These are phyloP conservation scores for Bruchidius siliquastri DNA, from an alignment of 2,888 invertebrate species.

Conservation along the genomic window DNA sequence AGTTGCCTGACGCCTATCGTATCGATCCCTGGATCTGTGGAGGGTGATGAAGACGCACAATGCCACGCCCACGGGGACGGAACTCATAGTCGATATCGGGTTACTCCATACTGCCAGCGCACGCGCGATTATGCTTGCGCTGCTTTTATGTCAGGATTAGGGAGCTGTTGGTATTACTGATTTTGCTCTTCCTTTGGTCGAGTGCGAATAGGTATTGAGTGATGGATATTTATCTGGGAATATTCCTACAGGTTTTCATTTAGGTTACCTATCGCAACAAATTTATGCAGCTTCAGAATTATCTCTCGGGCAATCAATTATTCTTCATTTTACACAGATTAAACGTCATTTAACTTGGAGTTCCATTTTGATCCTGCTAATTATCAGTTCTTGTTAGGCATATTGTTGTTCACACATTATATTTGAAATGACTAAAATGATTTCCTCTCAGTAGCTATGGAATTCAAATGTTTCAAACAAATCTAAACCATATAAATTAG, in stretches of 20 bases:
- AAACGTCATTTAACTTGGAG: no score
- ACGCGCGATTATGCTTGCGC: not conserved
- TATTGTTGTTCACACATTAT: no score
- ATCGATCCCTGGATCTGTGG: not conserved
- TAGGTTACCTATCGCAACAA: not conserved
- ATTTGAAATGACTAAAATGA: no score
- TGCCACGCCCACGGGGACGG: not conserved
- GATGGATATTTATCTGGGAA: not conserved
- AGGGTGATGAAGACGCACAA: not conserved
- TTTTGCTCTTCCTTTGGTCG: not conserved
- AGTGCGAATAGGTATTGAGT: not conserved
- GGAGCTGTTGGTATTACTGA: not conserved
- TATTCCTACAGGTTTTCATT: not conserved
- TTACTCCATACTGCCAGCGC: not conserved
- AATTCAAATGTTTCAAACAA: no score
- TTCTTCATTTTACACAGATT: no score
- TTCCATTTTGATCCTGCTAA: no score
- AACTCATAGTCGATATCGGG: not conserved
- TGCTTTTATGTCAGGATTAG: not conserved
- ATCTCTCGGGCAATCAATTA: no score
- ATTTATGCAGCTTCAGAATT: no score
- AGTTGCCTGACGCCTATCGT: not conserved
- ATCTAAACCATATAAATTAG: no score
- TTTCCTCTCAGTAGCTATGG: no score
- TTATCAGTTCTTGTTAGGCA: no score